Evolutionary conservation across 2,888 invertebrate species (phyloP).

Genomic region (Oeneis ivallda): DNA sequence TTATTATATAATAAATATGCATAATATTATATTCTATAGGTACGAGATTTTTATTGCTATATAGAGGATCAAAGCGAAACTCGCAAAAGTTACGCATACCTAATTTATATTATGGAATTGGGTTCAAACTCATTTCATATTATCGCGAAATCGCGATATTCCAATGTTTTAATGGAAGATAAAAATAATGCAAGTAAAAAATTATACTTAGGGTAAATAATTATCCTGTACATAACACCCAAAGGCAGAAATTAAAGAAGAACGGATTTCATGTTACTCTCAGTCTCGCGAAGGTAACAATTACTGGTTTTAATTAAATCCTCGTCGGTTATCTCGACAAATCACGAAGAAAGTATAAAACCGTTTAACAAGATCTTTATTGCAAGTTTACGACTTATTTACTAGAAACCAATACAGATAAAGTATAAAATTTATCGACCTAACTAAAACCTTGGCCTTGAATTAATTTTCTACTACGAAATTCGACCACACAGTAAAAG

Average conservation of each 20-base stretch:
- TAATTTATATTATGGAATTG: neutral
- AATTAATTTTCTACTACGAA: constrained; percentile 16
- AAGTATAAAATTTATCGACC: constrained; percentile 45
- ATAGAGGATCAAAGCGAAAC: too few species aligned
- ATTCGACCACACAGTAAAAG: constrained; percentile 6
- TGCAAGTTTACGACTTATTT: constrained; percentile 47
- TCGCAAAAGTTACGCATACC: neutral
- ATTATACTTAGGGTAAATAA: neutral
- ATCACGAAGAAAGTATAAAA: constrained; percentile 15
- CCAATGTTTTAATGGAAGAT: neutral
- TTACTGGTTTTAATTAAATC: constrained; percentile 24
- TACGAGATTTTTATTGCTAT: too few species aligned
- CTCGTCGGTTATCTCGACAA: neutral
- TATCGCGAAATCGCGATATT: neutral
- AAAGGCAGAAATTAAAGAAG: too few species aligned
- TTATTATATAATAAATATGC: too few species aligned
- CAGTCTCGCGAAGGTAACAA: constrained; percentile 9
- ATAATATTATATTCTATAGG: too few species aligned
- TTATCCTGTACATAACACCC: too few species aligned
- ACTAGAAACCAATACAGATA: constrained; percentile 37
- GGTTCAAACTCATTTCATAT: neutral
- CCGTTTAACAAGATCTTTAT: constrained; percentile 27
- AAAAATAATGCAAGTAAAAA: neutral
- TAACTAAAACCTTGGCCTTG: constrained; percentile 42
- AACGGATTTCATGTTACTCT: too few species aligned